Evolutionary conservation across 2,888 invertebrate species (phyloP).

Genomic region (Gymnosoma rotundatum): DNA sequence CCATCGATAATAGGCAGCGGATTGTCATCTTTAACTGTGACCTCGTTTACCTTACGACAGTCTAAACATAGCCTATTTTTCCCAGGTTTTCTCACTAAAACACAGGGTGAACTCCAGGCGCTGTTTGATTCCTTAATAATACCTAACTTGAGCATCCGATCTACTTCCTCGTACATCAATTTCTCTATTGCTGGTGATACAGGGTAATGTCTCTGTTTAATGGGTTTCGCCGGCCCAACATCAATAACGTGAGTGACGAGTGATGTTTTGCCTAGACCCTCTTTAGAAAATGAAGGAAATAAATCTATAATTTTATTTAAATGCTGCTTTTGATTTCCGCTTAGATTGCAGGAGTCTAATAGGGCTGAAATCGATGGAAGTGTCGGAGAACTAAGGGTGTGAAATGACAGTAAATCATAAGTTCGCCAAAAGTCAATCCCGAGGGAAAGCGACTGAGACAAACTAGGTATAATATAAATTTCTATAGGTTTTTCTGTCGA

Average conservation of each 20-base stretch:
- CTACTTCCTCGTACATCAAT: conserved; percentile 72
- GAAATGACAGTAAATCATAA: not conserved
- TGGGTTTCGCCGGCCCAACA: conserved; percentile 53
- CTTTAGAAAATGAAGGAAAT: conserved; percentile 60
- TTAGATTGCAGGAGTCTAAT: no score
- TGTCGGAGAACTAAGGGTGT: not conserved
- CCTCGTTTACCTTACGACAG: conserved; percentile 19
- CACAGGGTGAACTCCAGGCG: conserved; percentile 54
- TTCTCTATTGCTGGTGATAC: conserved; percentile 45
- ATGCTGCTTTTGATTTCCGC: not conserved
- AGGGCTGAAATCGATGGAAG: not conserved
- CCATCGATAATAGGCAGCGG: not conserved
- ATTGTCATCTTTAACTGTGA: not conserved
- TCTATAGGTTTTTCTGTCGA: conserved; percentile 10
- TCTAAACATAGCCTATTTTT: conserved; percentile 51
- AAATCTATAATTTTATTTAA: not conserved
- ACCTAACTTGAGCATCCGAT: conserved; percentile 73
- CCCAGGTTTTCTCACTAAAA: conserved; percentile 31
- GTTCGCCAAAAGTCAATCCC: conserved; percentile 17
- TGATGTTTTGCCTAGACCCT: conserved; percentile 64
- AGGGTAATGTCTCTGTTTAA: conserved; percentile 70
- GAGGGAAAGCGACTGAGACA: not conserved
- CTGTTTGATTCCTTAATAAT: no score
- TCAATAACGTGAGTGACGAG: conserved; percentile 66
- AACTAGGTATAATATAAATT: conserved; percentile 24